phyloP scores from a whole-genome alignment of 2,113 vertebrate species.

The Onychorhynchus coronatus region DNA sequence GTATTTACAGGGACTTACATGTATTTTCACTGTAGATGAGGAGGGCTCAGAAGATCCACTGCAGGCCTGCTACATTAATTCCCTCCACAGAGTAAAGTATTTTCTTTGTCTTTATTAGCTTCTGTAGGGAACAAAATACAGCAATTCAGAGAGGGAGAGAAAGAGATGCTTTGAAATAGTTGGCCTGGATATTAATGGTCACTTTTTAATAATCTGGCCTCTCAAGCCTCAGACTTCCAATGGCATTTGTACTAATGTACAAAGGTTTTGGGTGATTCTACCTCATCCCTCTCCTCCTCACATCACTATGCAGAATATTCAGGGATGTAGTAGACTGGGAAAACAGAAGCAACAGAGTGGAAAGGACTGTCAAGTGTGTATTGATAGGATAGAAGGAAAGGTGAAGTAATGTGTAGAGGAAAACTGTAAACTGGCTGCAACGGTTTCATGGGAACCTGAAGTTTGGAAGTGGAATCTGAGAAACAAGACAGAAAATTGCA shows the following conservation, averaged over 20 bases:
- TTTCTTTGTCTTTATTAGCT: background rate
- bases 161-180: background rate
- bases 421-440: background rate
- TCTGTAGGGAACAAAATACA: background rate
- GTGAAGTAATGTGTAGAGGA: background rate
- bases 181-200: background rate
- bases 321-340: background rate
- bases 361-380: background rate
- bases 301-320: background rate
- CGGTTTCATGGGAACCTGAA: background rate
- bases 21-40: conserved; percentile 17
- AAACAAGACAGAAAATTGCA: background rate
- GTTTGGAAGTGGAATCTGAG: background rate
- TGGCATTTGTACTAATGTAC: background rate
- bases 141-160: background rate
- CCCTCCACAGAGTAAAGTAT: background rate
- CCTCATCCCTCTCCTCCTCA: background rate
- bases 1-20: conserved; percentile 30
- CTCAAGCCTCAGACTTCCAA: background rate
- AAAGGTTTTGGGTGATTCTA: background rate
- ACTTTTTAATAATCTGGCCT: background rate
- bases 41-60: background rate
- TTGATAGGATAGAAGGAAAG: background rate
- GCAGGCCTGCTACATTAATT: background rate
- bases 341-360: background rate